Evolutionary conservation across 2,888 invertebrate species (phyloP).

Genomic region (Seladonia tumulorum): DNA sequence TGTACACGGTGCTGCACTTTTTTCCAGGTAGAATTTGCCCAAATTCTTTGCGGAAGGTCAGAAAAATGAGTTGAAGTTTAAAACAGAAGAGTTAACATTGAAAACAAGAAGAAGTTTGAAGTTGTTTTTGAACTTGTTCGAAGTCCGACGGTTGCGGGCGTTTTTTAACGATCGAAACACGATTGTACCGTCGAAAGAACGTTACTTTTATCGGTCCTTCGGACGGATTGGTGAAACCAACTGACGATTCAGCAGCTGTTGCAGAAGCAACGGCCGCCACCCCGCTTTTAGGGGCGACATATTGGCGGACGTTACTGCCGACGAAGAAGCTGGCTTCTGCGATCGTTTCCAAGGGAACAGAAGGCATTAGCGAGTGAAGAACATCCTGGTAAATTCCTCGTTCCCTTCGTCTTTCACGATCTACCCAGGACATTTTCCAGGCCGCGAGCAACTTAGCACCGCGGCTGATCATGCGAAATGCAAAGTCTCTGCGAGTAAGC

Average conservation of each 20-base stretch:
- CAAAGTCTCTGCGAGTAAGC: background rate
- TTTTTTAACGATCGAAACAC: slow-evolving; percentile 17
- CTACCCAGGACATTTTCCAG: slow-evolving; percentile 1
- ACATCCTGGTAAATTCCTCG: slow-evolving; percentile 42
- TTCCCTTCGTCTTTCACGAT: background rate
- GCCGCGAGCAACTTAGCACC: background rate
- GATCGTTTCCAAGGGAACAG: slow-evolving; percentile 69
- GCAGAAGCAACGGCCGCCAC: slow-evolving; percentile 43
- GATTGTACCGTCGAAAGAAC: slow-evolving; percentile 24
- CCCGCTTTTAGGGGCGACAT: slow-evolving; percentile 55
- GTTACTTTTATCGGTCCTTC: slow-evolving; percentile 49
- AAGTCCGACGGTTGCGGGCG: background rate
- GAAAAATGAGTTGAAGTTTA: too few species aligned
- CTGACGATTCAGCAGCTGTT: slow-evolving; percentile 67
- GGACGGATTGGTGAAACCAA: slow-evolving; percentile 56
- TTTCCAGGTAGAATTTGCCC: background rate
- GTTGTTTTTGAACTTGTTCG: background rate
- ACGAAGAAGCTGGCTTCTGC: slow-evolving; percentile 38
- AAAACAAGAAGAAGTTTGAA: too few species aligned
- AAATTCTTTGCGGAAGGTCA: background rate
- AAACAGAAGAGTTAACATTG: too few species aligned
- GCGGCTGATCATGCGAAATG: background rate
- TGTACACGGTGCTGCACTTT: background rate
- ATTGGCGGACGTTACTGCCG: slow-evolving; percentile 59
- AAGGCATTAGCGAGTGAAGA: slow-evolving; percentile 54